Conservation (phyloP, 30 jellyfish, hydroid and myxozoan species). For the Pseudorhiza aurosa region DNA sequence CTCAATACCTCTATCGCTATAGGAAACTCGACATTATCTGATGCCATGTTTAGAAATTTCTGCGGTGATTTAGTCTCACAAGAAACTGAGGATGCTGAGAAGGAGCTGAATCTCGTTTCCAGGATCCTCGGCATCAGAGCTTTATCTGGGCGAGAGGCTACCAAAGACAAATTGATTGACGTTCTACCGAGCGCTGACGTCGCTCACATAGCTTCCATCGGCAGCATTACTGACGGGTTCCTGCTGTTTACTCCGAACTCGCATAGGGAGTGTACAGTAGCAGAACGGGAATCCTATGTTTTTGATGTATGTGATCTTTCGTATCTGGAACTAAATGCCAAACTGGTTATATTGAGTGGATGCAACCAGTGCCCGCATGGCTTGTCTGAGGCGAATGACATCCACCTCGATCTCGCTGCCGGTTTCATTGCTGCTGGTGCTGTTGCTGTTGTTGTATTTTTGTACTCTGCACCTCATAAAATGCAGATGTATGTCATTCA, state of each 20-base stretch:
- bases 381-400: slow-evolving; percentile 4
- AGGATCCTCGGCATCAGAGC: slow-evolving; percentile 32
- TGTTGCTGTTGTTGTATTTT: slow-evolving; percentile 41
- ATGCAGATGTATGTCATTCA: slow-evolving; percentile 13
- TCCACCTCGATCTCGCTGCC: slow-evolving; percentile 26
- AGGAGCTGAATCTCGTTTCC: slow-evolving; percentile 47
- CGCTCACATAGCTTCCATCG: slow-evolving; percentile 27
- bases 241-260: slow-evolving; percentile 55
- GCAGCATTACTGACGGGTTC: slow-evolving; percentile 22
- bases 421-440: slow-evolving; percentile 72
- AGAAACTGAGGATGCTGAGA: slow-evolving; percentile 19
- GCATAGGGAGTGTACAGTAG: slow-evolving; percentile 33
- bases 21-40: slow-evolving; percentile 51
- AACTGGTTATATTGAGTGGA: slow-evolving; percentile 42
- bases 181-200: slow-evolving; percentile 25
- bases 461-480: slow-evolving; percentile 52
- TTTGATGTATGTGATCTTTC: slow-evolving; percentile 36
- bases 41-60: slow-evolving; percentile 24
- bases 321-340: slow-evolving; percentile 39
- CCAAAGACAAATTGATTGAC: slow-evolving; percentile 22
- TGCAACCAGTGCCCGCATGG: slow-evolving; percentile 76
- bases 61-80: slow-evolving; percentile 45
- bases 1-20: slow-evolving; percentile 11
- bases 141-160: slow-evolving; percentile 28
- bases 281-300: slow-evolving; percentile 46